Percentiles rank a stretch among this genome's conserved stretches.
Evolutionary conservation across 92 coral and sea anemone species (phyloP).

Genomic region (Zoanthus solanderi): DNA sequence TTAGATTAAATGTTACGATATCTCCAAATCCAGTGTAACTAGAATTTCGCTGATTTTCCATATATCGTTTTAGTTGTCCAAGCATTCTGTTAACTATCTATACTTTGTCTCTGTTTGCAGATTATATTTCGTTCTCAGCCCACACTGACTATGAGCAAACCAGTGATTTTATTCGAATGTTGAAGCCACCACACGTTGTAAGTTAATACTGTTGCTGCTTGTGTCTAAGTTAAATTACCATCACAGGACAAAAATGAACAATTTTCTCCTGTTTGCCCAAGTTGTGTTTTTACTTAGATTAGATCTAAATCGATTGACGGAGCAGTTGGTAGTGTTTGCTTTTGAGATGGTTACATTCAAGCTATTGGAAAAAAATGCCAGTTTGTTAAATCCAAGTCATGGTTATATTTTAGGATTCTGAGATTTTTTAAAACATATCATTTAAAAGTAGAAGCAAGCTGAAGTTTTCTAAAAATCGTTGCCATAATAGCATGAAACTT

Average conservation of each 20-base stretch:
- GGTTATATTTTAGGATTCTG: too few species aligned
- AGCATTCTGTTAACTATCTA: neutral
- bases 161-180: slow-evolving; percentile 91
- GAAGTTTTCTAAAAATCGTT: too few species aligned
- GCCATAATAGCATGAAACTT: neutral
- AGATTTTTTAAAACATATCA: too few species aligned
- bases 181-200: slow-evolving; percentile 95
- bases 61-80: neutral
- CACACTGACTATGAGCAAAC: slow-evolving; percentile 99
- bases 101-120: slow-evolving; percentile 45
- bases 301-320: too few species aligned
- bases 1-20: too few species aligned
- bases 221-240: neutral
- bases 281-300: too few species aligned
- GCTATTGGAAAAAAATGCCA: neutral
- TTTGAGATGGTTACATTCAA: neutral
- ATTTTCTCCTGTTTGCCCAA: neutral
- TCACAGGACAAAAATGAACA: too few species aligned
- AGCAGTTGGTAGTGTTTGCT: too few species aligned
- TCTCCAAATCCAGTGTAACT: too few species aligned
- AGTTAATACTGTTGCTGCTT: slow-evolving; percentile 41
- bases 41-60: too few species aligned
- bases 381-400: too few species aligned
- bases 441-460: too few species aligned
- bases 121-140: slow-evolving; percentile 97